A percentile compares a stretch with the other conserved stretches of the same genome.
phyloP scores from a whole-genome alignment of 2,888 invertebrate genomes.

The Erebia epiphron region DNA sequence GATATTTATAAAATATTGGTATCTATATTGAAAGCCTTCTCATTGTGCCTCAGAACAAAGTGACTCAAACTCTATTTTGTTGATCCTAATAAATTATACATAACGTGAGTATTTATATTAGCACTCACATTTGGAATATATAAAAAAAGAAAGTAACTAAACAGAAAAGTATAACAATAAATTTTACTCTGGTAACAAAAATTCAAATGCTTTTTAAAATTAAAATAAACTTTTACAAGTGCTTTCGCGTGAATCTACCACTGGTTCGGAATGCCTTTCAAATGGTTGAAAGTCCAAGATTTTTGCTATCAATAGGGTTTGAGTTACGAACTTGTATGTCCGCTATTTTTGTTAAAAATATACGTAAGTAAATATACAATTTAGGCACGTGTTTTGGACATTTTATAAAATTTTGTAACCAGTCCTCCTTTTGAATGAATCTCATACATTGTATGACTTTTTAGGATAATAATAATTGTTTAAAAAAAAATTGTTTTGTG shows the following conservation, averaged over 20 bases:
- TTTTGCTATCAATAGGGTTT: neutral
- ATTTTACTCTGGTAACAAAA: neutral
- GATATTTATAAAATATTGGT: neutral
- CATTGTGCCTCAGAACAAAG: neutral
- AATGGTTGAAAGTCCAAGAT: neutral
- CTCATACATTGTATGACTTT: conserved; percentile 4
- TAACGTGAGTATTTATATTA: too few species aligned
- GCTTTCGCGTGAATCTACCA: too few species aligned
- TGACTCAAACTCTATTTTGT: neutral
- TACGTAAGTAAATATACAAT: neutral
- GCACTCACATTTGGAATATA: too few species aligned
- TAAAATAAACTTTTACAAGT: too few species aligned
- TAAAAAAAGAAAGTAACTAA: too few species aligned
- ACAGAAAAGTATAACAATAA: neutral
- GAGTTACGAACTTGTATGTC: neutral
- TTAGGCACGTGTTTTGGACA: conserved; percentile 1
- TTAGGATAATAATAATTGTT: neutral
- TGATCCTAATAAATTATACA: too few species aligned
- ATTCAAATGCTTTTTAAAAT: too few species aligned
- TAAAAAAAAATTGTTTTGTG: too few species aligned
- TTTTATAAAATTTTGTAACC: conserved; percentile 8
- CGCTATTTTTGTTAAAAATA: conserved; percentile 16
- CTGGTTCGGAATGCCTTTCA: too few species aligned
- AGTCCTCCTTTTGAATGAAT: neutral
- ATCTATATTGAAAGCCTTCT: neutral